These are phyloP conservation scores for Cossypha polioptera DNA, from an alignment of 2,797 vertebrate genomes.

Conservation along the genomic window DNA sequence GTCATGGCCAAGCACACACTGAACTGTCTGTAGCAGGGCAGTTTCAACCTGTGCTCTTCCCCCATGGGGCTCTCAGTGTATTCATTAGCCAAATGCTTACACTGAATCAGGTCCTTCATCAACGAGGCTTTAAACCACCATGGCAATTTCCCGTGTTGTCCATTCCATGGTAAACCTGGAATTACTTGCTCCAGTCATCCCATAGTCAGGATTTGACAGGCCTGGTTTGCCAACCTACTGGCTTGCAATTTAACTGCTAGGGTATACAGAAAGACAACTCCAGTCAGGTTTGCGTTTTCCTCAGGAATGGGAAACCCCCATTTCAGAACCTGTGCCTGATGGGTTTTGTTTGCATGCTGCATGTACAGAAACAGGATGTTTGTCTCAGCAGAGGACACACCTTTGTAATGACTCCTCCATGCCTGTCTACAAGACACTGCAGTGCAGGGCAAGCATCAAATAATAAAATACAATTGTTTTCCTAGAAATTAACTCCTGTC, in stretches of 20 bases:
- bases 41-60: neutral
- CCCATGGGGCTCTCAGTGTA: neutral
- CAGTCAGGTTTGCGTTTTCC: neutral
- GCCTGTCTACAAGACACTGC: neutral
- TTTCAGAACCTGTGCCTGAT: neutral
- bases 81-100: conserved; percentile 15
- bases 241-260: neutral
- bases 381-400: neutral
- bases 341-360: neutral
- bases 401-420: neutral
- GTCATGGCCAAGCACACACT: neutral
- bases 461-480: neutral
- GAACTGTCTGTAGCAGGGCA: neutral
- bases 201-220: conserved; percentile 17
- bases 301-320: neutral
- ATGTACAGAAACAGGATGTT: neutral
- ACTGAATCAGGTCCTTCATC: neutral
- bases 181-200: neutral
- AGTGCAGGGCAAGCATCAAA: neutral
- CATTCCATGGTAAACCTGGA: conserved; percentile 13
- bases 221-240: neutral
- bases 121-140: conserved; percentile 25
- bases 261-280: neutral
- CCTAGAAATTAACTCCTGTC: neutral
- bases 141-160: neutral